phyloP scores from a whole-genome alignment of 2,888 invertebrate genomes.

The Axea sp. region DNA sequence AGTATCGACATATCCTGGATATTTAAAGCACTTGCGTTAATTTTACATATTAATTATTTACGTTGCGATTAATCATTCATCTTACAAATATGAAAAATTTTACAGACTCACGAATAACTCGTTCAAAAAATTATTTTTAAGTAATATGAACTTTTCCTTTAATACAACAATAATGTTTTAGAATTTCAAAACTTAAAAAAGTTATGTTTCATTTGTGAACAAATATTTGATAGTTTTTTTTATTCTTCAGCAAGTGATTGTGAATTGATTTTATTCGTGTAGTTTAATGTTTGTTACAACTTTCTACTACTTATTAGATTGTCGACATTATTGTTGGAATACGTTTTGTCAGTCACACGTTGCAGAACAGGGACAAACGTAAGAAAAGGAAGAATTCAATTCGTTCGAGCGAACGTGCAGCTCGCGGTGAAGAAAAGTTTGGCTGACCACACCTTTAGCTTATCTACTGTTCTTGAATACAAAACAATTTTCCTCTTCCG shows the following conservation, averaged over 20 bases:
- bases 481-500: slow-evolving; percentile 17
- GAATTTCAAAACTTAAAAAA: too few relatives aligned
- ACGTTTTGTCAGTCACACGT: slow-evolving; percentile 8
- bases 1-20: too few relatives aligned
- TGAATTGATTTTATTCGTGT: slow-evolving; percentile 2
- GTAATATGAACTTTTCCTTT: too few relatives aligned
- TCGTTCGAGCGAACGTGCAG: slow-evolving; percentile 31
- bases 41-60: too few relatives aligned
- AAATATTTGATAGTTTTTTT: too few relatives aligned
- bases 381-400: slow-evolving; percentile 35
- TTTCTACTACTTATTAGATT: slow-evolving; percentile 1
- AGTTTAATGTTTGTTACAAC: slow-evolving; percentile 4
- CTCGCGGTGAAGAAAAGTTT: slow-evolving; percentile 31
- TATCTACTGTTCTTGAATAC: slow-evolving; percentile 47
- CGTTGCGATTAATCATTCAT: too few relatives aligned
- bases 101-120: too few relatives aligned
- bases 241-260: background rate
- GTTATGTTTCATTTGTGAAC: too few relatives aligned
- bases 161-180: too few relatives aligned
- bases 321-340: background rate
- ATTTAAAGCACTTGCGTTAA: too few relatives aligned
- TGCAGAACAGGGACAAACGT: slow-evolving; percentile 7
- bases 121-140: too few relatives aligned
- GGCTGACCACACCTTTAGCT: slow-evolving; percentile 54
- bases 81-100: too few relatives aligned